Evolutionary conservation across 2,113 vertebrate genomes (phyloP), one percentile per base, ranked within the genome.

Genomic region (Lepidothrix coronata): DNA sequence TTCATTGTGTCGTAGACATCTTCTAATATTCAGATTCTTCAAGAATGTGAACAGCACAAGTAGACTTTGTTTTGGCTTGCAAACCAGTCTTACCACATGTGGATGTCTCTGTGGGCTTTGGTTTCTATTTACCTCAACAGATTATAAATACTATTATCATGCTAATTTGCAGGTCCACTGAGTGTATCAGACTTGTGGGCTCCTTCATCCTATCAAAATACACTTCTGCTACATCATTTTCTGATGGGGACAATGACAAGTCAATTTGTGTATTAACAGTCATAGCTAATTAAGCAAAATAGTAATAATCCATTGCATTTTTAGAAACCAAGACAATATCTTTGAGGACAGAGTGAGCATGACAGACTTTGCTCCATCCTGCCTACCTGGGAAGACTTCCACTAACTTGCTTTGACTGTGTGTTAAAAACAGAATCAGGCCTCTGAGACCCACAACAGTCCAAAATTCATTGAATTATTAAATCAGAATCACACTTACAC

Each of bases 31-130:
- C 92, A 44, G 85, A 95, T 94, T 88, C 91, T 96, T 78, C 92
- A 92, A 94, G 95, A 97, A 97, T 58, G 92, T 54, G 94, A 91
- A 86, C 51, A 91, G 37, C 91, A 81, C 54, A 81, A 95, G 89
- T 43, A 91, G 93, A 87, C 48, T 93, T 91, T 93, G 91, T 95
- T 97, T 96, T 97, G 94, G 96, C 96, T 95, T 89, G 57, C 80
- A 65, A 91, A 37, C 65, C 21, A 1, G 93, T 94, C 74, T 96
- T 65, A 43, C 80, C 93, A n/a, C 75, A 33, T 65, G 14, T 41
- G 55, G 61, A 66, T 33, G 68, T 43, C 44, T 55, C 90, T 78
- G 59, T 78, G 92, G 81, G 82, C 95, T 96, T 93, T 82, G 93
- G 91, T 94, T 94, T 93, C 75, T 75, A 25, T 92, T 86, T 73